Evolutionary conservation across 2,888 invertebrate species (phyloP).

Genomic region (Gnatocerus cornutus): DNA sequence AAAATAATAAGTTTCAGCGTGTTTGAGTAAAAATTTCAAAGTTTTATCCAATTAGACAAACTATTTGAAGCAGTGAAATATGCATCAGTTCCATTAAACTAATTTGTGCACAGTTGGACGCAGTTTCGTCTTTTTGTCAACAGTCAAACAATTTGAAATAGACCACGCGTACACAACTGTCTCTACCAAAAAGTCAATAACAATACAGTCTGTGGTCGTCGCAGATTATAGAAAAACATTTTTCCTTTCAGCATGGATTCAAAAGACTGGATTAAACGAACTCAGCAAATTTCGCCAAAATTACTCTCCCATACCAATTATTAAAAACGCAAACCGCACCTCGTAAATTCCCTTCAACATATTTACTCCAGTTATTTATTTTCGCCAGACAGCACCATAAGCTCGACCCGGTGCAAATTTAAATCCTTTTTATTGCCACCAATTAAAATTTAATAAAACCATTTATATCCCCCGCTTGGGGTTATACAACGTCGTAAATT

Average conservation of each 20-base stretch:
- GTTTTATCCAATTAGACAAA: not conserved
- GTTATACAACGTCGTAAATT: constrained; percentile 23
- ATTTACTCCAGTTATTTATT: constrained; percentile 18
- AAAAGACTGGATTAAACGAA: constrained; percentile 21
- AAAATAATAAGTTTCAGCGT: too few species aligned
- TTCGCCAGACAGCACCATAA: constrained; percentile 9
- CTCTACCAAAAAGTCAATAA: too few species aligned
- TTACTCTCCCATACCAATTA: constrained; percentile 12
- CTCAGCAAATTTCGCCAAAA: constrained; percentile 7
- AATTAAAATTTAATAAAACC: constrained; percentile 35
- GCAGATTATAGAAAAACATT: not conserved
- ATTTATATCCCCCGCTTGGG: constrained; percentile 4
- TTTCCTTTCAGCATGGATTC: not conserved
- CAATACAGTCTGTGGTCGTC: too few species aligned
- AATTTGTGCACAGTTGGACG: not conserved
- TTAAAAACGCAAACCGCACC: constrained; percentile 22
- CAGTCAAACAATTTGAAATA: not conserved
- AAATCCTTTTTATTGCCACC: constrained; percentile 34
- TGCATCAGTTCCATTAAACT: not conserved
- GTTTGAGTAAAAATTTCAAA: too few species aligned
- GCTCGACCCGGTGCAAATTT: constrained; percentile 24
- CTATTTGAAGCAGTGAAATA: not conserved
- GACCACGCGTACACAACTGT: not conserved
- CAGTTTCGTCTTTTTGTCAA: not conserved
- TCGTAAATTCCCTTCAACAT: constrained; percentile 20